phyloP scores from a whole-genome alignment of 1,140 invertebrate genomes.

The Neotoxoptera formosana region DNA sequence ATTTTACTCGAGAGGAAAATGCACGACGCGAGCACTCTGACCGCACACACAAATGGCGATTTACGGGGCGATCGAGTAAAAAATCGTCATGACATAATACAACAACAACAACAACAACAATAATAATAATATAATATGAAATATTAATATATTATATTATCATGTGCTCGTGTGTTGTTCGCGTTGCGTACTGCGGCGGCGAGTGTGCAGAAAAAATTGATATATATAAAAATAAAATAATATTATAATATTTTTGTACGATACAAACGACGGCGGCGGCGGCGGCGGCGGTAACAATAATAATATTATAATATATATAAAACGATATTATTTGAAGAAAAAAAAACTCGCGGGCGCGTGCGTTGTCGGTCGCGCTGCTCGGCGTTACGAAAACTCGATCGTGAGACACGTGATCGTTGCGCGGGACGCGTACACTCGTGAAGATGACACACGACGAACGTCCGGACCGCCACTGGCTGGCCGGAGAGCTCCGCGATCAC shows the following conservation, averaged over 20 bases:
- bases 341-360: constrained; percentile 18
- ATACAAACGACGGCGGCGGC: not conserved
- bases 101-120: too few species aligned
- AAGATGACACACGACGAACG: constrained; percentile 57
- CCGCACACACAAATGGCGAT: not conserved
- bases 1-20: too few species aligned
- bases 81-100: not conserved
- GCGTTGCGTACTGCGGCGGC: not conserved
- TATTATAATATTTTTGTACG: too few species aligned
- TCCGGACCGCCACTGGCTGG: constrained; percentile 56
- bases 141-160: not conserved
- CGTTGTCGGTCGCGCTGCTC: not conserved
- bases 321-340: too few species aligned
- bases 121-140: too few species aligned
- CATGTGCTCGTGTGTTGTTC: not conserved
- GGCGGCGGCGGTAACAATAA: not conserved
- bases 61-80: not conserved
- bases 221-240: not conserved
- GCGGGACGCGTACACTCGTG: constrained; percentile 39
- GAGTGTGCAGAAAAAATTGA: not conserved
- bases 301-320: too few species aligned
- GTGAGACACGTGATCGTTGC: constrained; percentile 50
- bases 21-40: not conserved
- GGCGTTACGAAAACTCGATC: constrained; percentile 21
- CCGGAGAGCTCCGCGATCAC: constrained; percentile 45